A percentile compares a stretch with the other conserved stretches of the same genome.
These are phyloP conservation scores for Heliornis fulica DNA, from an alignment of 2,113 vertebrate species.

Conservation along the genomic window DNA sequence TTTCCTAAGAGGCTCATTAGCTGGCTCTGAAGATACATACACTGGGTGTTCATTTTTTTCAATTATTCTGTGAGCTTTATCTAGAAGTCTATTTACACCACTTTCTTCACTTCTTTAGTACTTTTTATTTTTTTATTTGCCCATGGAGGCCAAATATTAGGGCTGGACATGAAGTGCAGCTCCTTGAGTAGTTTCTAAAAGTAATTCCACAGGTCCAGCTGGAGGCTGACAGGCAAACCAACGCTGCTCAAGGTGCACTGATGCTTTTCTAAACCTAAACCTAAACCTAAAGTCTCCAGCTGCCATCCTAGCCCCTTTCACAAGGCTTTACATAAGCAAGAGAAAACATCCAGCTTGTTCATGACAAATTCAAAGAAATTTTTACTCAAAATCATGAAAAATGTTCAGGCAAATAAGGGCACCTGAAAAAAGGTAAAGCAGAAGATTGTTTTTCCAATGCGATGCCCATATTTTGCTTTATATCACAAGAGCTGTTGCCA, in stretches of 20 bases:
- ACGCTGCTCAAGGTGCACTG: neutral
- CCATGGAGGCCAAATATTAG: neutral
- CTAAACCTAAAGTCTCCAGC: neutral
- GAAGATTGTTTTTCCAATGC: neutral
- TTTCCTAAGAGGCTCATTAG: neutral
- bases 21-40: neutral
- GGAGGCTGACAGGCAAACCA: neutral
- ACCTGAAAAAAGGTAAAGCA: neutral
- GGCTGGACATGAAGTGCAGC: neutral
- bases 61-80: neutral
- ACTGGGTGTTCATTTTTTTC: neutral
- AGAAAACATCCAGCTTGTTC: neutral
- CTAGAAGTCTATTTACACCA: neutral
- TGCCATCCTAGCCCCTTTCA: neutral
- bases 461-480: neutral
- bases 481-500: rapidly evolving
- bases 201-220: rapidly evolving
- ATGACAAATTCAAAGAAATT: neutral
- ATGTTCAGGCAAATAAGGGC: neutral
- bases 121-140: neutral
- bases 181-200: neutral
- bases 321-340: neutral
- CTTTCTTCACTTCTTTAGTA: neutral
- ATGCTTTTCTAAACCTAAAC: neutral
- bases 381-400: neutral